Conservation (phyloP, 2,797 vertebrate species). For the Poecile montanus region DNA sequence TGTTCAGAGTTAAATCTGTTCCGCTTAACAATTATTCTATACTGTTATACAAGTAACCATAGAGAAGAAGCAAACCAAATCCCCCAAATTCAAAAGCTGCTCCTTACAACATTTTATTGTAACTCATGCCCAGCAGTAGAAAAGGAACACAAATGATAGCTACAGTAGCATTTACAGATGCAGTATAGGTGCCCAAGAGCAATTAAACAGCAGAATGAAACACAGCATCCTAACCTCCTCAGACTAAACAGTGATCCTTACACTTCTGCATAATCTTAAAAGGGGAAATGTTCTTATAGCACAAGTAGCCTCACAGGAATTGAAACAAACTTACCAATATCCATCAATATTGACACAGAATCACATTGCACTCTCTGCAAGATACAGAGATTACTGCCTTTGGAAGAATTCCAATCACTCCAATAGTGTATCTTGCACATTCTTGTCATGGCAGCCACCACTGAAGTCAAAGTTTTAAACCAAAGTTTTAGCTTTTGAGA, state of each 20-base stretch:
- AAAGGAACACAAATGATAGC: background rate
- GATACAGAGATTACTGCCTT: background rate
- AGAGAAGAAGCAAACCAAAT: background rate
- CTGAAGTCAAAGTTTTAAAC: background rate
- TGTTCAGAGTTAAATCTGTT: background rate
- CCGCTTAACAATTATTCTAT: background rate
- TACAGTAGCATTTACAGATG: background rate
- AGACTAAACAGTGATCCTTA: background rate
- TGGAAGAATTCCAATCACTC: background rate
- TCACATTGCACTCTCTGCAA: background rate
- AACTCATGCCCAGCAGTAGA: background rate
- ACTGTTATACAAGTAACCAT: background rate
- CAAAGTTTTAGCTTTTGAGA: background rate
- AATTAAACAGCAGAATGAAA: background rate
- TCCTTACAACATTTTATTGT: background rate
- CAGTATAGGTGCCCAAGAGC: background rate
- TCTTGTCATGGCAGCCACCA: background rate
- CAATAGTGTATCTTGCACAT: fast-evolving
- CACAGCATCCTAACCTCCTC: background rate
- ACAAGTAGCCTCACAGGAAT: background rate
- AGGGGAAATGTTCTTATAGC: background rate
- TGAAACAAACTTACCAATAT: background rate
- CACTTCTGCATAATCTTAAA: background rate
- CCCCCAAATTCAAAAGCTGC: background rate
- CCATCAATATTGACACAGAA: background rate